phyloP scores from a whole-genome alignment of 1,140 invertebrate species.

The Philopotamus ludificatus region DNA sequence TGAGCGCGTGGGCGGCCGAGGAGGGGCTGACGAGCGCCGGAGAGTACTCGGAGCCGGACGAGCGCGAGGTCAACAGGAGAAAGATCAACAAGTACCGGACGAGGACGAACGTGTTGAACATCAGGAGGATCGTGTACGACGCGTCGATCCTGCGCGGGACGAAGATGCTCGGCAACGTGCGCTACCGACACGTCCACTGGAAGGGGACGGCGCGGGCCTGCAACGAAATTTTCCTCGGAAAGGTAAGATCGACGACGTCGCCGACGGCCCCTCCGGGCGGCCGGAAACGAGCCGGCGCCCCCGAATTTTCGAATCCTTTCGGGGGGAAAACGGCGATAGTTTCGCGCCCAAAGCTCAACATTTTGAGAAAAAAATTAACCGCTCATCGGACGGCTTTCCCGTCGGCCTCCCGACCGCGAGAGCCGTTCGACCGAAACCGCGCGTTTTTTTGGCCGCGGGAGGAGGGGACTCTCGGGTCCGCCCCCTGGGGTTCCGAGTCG shows the following conservation, averaged over 20 bases:
- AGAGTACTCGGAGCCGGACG: slow-evolving; percentile 63
- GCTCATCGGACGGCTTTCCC: no score
- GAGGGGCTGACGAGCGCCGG: slow-evolving; percentile 66
- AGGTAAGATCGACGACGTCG: slow-evolving; percentile 56
- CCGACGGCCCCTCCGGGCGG: neutral
- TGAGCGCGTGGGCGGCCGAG: slow-evolving; percentile 68
- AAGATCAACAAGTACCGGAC: slow-evolving; percentile 64
- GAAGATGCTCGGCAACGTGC: slow-evolving; percentile 61
- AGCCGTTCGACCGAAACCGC: no score
- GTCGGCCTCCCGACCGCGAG: no score
- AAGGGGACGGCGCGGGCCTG: slow-evolving; percentile 70
- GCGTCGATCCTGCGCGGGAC: slow-evolving; percentile 64
- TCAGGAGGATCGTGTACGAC: slow-evolving; percentile 64
- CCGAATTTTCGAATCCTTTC: no score
- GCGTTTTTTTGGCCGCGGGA: no score
- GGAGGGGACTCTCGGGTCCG: no score
- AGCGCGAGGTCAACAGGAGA: slow-evolving; percentile 62
- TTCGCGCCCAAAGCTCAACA: neutral
- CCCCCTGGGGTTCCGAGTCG: no score
- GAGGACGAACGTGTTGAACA: slow-evolving; percentile 63
- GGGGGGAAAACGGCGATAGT: neutral
- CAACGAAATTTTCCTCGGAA: slow-evolving; percentile 72
- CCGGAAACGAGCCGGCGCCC: neutral
- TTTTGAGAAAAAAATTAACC: neutral
- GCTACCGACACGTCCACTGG: slow-evolving; percentile 71